Evolutionary conservation across 2,113 vertebrate species (phyloP).

Genomic region (Lichenostomus cassidix): DNA sequence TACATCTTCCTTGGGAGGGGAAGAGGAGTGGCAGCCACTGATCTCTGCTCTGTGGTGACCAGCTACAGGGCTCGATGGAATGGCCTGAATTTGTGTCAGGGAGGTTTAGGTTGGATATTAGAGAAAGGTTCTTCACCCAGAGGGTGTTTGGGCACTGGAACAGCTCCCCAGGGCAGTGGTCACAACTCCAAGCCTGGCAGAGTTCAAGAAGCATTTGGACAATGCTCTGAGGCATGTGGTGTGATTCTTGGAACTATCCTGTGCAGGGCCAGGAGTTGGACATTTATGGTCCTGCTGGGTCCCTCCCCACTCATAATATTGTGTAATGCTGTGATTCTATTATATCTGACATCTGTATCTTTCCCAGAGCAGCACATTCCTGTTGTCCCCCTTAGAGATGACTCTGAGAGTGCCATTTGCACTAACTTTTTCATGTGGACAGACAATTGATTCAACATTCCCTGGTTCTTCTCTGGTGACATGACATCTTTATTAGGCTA

Average conservation of each 20-base stretch:
- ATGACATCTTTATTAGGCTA: not conserved
- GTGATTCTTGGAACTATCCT: not conserved
- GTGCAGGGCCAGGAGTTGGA: not conserved
- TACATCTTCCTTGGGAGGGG: not conserved
- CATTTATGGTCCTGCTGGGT: not conserved
- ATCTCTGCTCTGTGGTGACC: not conserved
- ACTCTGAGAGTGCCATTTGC: not conserved
- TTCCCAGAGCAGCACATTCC: not conserved
- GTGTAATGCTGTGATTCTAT: not conserved
- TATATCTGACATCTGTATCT: not conserved
- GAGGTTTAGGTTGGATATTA: not conserved
- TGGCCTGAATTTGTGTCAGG: not conserved
- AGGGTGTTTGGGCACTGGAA: not conserved
- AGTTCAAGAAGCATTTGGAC: not conserved
- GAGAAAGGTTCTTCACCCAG: not conserved
- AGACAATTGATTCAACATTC: not conserved
- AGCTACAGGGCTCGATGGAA: not conserved
- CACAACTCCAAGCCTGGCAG: not conserved
- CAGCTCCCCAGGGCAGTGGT: not conserved
- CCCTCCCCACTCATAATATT: not conserved
- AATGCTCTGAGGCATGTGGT: not conserved
- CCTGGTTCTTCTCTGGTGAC: not conserved
- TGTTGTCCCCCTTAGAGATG: not conserved
- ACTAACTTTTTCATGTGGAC: not conserved
- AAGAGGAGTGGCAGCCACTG: not conserved